Conservation (phyloP, 23 tunicate genomes). For the Aplidium turbinatum region DNA sequence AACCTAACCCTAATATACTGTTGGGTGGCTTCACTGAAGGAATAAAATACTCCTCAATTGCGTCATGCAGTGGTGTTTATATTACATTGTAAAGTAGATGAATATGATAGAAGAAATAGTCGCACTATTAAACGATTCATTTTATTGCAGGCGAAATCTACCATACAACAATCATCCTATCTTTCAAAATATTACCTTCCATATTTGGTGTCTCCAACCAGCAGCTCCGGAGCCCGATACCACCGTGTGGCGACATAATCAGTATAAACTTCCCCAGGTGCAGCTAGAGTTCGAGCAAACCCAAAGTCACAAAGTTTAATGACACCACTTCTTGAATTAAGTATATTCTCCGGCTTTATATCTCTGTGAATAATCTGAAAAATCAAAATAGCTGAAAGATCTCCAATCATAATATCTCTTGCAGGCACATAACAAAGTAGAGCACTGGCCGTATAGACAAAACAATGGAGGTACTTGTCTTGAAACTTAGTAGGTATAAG, state of each 20-base stretch:
- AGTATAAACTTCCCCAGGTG: slow-evolving; percentile 89
- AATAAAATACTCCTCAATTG: no score
- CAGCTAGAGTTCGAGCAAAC: slow-evolving; percentile 91
- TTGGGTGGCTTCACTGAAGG: no score
- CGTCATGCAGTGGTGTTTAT: no score
- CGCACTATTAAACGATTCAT: not conserved
- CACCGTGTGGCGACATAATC: slow-evolving; percentile 99
- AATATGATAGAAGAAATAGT: no score
- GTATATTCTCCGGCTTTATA: slow-evolving; percentile 98
- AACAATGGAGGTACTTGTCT: no score
- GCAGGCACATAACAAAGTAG: no score
- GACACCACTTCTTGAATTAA: slow-evolving; percentile 89
- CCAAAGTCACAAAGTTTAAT: slow-evolving; percentile 99
- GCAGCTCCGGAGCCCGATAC: slow-evolving; percentile 98
- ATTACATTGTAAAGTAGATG: no score
- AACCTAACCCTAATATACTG: no score
- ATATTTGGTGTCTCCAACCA: slow-evolving; percentile 95
- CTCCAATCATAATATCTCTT: no score
- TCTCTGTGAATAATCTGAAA: slow-evolving; percentile 96
- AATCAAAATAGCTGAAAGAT: no score
- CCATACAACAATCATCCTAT: not conserved
- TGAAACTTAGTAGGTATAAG: no score
- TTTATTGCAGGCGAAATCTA: not conserved
- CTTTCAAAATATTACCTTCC: slow-evolving; percentile 64
- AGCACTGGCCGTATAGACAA: no score